phyloP scores from a whole-genome alignment of 1,140 invertebrate genomes.

The Rhagoletis pomonella region DNA sequence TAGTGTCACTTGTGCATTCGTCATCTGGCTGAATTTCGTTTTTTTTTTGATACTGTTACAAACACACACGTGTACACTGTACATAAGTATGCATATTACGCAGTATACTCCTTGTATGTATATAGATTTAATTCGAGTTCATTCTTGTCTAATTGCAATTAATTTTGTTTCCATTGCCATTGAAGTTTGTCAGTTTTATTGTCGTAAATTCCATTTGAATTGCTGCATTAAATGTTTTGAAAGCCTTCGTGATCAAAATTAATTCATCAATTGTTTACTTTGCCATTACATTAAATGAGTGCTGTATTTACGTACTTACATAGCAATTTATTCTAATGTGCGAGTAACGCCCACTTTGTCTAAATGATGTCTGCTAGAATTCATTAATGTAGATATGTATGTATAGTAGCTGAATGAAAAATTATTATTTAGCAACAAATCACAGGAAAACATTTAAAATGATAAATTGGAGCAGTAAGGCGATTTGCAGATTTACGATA shows the following conservation, averaged over 20 bases:
- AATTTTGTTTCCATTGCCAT: slow-evolving; percentile 27
- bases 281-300: slow-evolving; percentile 13
- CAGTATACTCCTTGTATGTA: neutral
- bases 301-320: slow-evolving; percentile 1
- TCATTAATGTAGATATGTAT: neutral
- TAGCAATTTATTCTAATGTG: neutral
- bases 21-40: neutral
- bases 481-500: no score
- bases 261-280: slow-evolving; percentile 9
- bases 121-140: neutral
- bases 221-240: neutral
- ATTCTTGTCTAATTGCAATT: slow-evolving; percentile 11
- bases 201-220: neutral
- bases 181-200: slow-evolving; percentile 30
- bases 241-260: slow-evolving; percentile 20
- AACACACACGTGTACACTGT: neutral
- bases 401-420: no score
- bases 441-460: no score
- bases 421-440: no score
- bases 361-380: no score
- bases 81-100: neutral
- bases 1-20: neutral
- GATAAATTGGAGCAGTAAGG: no score
- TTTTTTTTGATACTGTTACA: neutral
- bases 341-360: neutral